Percentiles rank a stretch among this genome's conserved stretches.
Conservation (phyloP, 2,797 vertebrate species). For the Pantherophis vulpinus region DNA sequence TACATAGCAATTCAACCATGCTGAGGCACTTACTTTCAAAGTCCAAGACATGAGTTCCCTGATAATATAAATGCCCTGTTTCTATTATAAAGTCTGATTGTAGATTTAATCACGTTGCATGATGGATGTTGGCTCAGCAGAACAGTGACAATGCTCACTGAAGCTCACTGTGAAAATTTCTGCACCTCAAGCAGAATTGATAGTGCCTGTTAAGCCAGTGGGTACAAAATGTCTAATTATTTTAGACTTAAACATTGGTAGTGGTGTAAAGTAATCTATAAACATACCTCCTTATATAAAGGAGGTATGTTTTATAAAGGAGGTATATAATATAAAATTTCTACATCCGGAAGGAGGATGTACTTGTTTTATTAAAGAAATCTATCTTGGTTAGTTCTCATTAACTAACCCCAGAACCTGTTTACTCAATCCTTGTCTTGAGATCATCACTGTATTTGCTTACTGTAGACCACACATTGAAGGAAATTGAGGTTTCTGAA, state of each 20-base stretch:
- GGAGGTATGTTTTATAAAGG: too few species aligned
- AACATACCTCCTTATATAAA: too few species aligned
- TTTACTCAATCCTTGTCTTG: neutral
- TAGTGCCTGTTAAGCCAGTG: slow-evolving; percentile 1
- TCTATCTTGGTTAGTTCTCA: neutral
- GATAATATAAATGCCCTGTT: slow-evolving; percentile 23
- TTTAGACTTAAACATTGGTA: slow-evolving; percentile 6
- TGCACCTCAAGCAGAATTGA: slow-evolving; percentile 22
- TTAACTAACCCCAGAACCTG: neutral
- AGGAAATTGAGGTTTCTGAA: neutral
- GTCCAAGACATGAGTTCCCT: neutral
- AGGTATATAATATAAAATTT: neutral
- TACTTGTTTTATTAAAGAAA: neutral
- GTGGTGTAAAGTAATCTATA: neutral
- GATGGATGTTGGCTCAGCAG: slow-evolving; percentile 28
- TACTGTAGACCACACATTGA: neutral
- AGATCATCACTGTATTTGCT: neutral
- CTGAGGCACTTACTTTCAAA: slow-evolving; percentile 14
- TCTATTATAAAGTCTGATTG: slow-evolving; percentile 9
- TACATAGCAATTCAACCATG: neutral
- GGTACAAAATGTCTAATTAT: slow-evolving; percentile 5
- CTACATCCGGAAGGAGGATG: neutral
- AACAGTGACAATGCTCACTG: slow-evolving; percentile 19
- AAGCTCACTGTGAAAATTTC: slow-evolving; percentile 34
- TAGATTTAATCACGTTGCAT: slow-evolving; percentile 28